Conservation (phyloP, 2,113 vertebrate genomes). For the Triplophysa tibetana region DNA sequence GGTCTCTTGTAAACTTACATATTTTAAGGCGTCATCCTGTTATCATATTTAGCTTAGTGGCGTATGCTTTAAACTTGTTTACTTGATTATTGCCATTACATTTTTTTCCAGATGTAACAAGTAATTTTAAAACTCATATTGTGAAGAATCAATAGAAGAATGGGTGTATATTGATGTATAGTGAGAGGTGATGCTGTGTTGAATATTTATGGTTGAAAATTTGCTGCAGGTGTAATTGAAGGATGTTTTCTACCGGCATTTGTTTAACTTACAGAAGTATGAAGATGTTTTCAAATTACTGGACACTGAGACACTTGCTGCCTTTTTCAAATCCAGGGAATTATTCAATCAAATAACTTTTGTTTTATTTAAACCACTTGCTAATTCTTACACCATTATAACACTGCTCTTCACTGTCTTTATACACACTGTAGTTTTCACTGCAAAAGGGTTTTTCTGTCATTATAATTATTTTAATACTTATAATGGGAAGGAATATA, state of each 20-base stretch:
- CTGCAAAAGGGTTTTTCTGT: not conserved
- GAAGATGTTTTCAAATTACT: not conserved
- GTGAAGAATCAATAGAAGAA: not conserved
- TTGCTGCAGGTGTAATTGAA: not conserved
- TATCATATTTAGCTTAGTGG: not conserved
- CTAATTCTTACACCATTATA: not conserved
- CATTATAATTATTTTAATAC: not conserved
- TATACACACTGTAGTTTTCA: not conserved
- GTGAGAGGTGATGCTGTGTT: not conserved
- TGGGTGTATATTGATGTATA: not conserved
- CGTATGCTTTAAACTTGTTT: not conserved
- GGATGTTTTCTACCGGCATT: not conserved
- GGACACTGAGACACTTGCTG: not conserved
- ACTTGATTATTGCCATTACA: not conserved
- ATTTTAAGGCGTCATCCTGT: conserved; percentile 4
- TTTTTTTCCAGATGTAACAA: not conserved
- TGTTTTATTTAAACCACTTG: not conserved
- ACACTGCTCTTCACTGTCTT: not conserved
- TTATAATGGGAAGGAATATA: not conserved
- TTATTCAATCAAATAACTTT: not conserved
- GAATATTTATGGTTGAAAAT: not conserved
- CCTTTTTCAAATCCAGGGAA: not conserved
- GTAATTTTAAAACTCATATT: not conserved
- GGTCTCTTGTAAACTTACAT: not conserved
- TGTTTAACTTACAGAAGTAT: not conserved